Percentiles rank a stretch among this genome's conserved stretches.
phyloP scores from a whole-genome alignment of 2,888 invertebrate species.

The Sabatieria punctata region DNA sequence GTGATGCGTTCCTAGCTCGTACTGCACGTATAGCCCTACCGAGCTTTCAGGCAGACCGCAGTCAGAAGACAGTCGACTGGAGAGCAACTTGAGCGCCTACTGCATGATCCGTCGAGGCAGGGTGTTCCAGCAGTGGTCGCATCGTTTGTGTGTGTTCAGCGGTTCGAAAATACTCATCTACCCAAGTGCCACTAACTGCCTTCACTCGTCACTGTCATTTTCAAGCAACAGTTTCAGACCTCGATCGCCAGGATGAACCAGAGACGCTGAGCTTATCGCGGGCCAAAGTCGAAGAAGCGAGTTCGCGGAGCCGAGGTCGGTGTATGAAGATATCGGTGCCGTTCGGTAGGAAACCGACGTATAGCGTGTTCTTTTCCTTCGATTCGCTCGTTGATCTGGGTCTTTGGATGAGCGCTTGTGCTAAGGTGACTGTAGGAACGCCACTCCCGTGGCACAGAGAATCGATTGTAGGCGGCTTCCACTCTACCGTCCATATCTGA shows the following conservation, averaged over 20 bases:
- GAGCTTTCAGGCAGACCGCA: constrained; percentile 33
- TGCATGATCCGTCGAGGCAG: constrained; percentile 33
- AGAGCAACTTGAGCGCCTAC: constrained; percentile 29
- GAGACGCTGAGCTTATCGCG: constrained; percentile 10
- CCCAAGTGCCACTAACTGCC: constrained; percentile 33
- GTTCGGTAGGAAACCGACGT: background rate
- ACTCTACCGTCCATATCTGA: constrained; percentile 35
- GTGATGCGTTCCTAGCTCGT: constrained; percentile 25
- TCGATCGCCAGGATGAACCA: constrained; percentile 9
- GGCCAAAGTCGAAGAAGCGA: constrained; percentile 9
- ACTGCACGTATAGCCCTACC: too few species aligned
- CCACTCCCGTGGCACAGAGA: background rate
- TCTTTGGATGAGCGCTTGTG: constrained; percentile 6
- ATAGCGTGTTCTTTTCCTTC: constrained; percentile 7
- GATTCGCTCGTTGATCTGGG: constrained; percentile 8
- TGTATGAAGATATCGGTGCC: constrained; percentile 8
- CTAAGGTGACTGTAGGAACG: background rate
- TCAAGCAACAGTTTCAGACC: constrained; percentile 6
- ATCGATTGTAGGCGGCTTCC: constrained; percentile 30
- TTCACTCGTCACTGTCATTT: too few species aligned
- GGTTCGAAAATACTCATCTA: constrained; percentile 34
- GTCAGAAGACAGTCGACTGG: constrained; percentile 31
- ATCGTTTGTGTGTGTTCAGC: constrained; percentile 32
- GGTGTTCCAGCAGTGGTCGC: constrained; percentile 33
- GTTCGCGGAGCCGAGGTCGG: constrained; percentile 5